Conservation (phyloP, 2,113 vertebrate species). For the Otocyon megalotis region DNA sequence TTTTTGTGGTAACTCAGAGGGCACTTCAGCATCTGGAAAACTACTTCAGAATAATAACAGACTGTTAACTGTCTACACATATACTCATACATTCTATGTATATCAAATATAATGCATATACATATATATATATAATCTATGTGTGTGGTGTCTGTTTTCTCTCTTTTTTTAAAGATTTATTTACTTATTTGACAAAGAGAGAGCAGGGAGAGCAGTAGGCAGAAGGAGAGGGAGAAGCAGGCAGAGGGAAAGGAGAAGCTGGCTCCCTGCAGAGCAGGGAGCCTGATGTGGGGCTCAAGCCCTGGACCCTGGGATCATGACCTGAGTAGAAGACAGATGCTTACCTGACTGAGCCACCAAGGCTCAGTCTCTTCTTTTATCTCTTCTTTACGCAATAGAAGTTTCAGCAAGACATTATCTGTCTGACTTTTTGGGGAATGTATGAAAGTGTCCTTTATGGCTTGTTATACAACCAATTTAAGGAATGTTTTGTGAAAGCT, state of each 20-base stretch:
- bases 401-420: slow-evolving; percentile 11
- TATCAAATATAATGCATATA: background rate
- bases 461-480: slow-evolving; percentile 10
- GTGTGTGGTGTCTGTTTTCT: background rate
- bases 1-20: background rate
- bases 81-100: background rate
- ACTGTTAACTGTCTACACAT: background rate
- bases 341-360: too few relatives aligned
- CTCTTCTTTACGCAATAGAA: background rate
- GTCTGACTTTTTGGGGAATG: background rate
- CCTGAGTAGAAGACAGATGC: too few relatives aligned
- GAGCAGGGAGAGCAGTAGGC: too few relatives aligned
- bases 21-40: slow-evolving; percentile 22
- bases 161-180: too few relatives aligned
- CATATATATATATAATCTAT: background rate
- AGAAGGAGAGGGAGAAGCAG: too few relatives aligned
- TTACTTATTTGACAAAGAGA: too few relatives aligned
- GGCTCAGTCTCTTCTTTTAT: background rate
- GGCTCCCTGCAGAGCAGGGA: too few relatives aligned
- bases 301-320: too few relatives aligned
- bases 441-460: background rate
- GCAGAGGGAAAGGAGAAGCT: too few relatives aligned
- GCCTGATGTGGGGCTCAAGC: too few relatives aligned
- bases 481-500: slow-evolving; percentile 15
- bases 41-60: background rate